phyloP scores from a whole-genome alignment of 2,113 vertebrate genomes.

The Delphinus delphis region DNA sequence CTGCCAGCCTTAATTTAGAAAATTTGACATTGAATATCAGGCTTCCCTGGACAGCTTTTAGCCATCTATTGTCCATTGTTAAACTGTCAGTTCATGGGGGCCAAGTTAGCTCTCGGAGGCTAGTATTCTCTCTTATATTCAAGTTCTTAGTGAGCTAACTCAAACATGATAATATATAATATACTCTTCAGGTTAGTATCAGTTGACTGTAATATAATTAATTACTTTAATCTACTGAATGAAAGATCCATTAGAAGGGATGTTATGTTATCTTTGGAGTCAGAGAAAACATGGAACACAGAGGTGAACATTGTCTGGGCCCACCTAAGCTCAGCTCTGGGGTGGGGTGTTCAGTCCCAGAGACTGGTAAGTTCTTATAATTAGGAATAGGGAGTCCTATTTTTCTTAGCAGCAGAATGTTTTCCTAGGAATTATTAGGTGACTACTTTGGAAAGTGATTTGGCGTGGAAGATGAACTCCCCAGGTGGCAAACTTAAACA shows the following conservation, averaged over 20 bases:
- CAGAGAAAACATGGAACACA: neutral
- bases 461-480: neutral
- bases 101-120: neutral
- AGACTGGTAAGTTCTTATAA: neutral
- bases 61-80: neutral
- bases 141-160: neutral
- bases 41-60: neutral
- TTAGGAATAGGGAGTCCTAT: neutral
- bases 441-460: neutral
- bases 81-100: neutral
- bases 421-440: slow-evolving; percentile 41
- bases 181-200: neutral
- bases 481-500: neutral
- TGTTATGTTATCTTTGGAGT: neutral
- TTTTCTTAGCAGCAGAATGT: slow-evolving; percentile 10
- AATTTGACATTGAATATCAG: neutral
- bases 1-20: neutral
- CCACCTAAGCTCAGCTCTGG: neutral
- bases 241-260: neutral
- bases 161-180: neutral
- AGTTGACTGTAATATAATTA: neutral
- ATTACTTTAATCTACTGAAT: neutral
- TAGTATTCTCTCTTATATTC: neutral
- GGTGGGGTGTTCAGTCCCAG: neutral
- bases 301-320: no score